Percentiles rank a stretch among this genome's conserved stretches.
These are phyloP conservation scores for Pipistrellus kuhlii DNA, from an alignment of 2,797 vertebrate species.

Conservation along the genomic window DNA sequence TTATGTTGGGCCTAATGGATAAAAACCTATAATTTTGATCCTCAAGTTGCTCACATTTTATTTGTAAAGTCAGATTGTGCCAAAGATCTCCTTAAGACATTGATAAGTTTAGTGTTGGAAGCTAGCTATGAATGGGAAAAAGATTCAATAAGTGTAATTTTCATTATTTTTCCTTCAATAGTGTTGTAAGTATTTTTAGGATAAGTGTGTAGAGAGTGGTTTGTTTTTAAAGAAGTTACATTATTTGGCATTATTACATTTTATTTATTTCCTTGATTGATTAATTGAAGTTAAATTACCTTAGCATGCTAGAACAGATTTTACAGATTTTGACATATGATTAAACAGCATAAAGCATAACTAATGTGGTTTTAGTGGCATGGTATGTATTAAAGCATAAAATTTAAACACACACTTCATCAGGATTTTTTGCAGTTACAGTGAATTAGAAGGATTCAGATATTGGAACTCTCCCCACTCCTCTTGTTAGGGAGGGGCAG, in stretches of 20 bases:
- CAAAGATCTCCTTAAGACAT: slow-evolving; percentile 36
- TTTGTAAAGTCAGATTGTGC: background rate
- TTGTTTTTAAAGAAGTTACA: slow-evolving; percentile 65
- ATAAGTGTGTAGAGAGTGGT: slow-evolving; percentile 56
- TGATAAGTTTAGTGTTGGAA: slow-evolving; percentile 17
- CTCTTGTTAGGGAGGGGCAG: slow-evolving; percentile 2
- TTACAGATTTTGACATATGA: slow-evolving; percentile 80
- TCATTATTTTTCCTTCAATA: slow-evolving; percentile 48
- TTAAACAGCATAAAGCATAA: slow-evolving; percentile 79
- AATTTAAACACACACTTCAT: slow-evolving; percentile 76
- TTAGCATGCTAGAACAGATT: slow-evolving; percentile 78
- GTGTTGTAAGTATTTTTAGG: slow-evolving; percentile 61
- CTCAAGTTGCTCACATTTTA: slow-evolving; percentile 26
- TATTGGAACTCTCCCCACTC: background rate
- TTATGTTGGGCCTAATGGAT: background rate
- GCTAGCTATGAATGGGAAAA: slow-evolving; percentile 33
- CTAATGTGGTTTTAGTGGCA: slow-evolving; percentile 72
- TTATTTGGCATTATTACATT: slow-evolving; percentile 76
- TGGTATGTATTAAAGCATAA: slow-evolving; percentile 78
- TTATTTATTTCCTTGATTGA: slow-evolving; percentile 81
- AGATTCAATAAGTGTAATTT: background rate
- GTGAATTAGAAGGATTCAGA: slow-evolving; percentile 67
- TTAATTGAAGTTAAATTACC: slow-evolving; percentile 80
- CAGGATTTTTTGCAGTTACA: slow-evolving; percentile 71
- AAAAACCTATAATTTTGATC: background rate